These are phyloP conservation scores for Lates japonicus DNA, from an alignment of 2,797 vertebrate species.

Conservation along the genomic window DNA sequence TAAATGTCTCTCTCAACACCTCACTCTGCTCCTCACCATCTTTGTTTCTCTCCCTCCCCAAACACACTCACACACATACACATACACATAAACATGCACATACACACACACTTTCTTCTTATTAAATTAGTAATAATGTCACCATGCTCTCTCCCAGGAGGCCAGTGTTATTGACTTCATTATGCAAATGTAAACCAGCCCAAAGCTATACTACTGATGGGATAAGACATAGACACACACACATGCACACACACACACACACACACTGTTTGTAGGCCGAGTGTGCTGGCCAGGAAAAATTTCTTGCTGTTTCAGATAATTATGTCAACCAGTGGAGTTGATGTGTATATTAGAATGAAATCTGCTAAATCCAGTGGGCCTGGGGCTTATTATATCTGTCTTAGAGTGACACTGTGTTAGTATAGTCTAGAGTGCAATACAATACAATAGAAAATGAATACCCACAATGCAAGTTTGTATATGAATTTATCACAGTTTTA, in stretches of 20 bases:
- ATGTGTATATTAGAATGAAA: slow-evolving; percentile 70
- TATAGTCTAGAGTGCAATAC: slow-evolving; percentile 4
- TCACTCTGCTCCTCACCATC: not conserved
- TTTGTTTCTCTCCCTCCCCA: slow-evolving; percentile 23
- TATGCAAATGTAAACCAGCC: slow-evolving; percentile 81
- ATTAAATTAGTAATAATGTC: slow-evolving; percentile 84
- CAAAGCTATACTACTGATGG: slow-evolving; percentile 77
- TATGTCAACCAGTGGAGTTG: slow-evolving; percentile 72
- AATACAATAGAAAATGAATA: slow-evolving; percentile 1
- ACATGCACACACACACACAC: not conserved
- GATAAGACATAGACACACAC: slow-evolving; percentile 53
- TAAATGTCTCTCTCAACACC: not conserved
- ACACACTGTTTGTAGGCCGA: slow-evolving; percentile 41
- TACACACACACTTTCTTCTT: slow-evolving; percentile 54
- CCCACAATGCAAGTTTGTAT: not conserved
- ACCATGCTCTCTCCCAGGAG: slow-evolving; percentile 75
- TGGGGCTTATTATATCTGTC: slow-evolving; percentile 42
- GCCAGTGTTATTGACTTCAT: slow-evolving; percentile 81
- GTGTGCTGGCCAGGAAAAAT: slow-evolving; percentile 54
- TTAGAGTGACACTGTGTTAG: slow-evolving; percentile 30
- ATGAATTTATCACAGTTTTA: not conserved
- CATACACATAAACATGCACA: slow-evolving; percentile 13
- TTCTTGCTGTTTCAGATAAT: slow-evolving; percentile 77
- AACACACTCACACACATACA: slow-evolving; percentile 12
- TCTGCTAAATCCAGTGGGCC: slow-evolving; percentile 47